phyloP scores from a whole-genome alignment of 1,140 invertebrate species.

The Ceratitis capitata region DNA sequence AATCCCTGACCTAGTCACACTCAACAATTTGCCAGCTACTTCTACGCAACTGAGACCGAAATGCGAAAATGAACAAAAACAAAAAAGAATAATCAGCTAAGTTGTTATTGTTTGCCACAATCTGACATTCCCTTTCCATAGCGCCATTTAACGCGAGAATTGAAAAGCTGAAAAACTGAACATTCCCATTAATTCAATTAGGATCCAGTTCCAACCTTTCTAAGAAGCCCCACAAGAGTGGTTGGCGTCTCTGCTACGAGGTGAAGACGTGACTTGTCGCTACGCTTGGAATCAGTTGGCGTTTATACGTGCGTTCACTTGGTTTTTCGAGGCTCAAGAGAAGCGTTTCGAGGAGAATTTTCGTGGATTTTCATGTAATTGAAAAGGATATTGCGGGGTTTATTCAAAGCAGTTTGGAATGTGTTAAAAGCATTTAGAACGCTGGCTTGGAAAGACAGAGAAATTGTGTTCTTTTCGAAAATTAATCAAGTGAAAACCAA shows the following conservation, averaged over 20 bases:
- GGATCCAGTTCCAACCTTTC: constrained; percentile 4
- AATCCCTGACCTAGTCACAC: neutral
- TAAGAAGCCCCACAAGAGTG: constrained; percentile 29
- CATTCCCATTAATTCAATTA: constrained; percentile 32
- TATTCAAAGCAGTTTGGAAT: neutral
- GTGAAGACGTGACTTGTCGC: neutral
- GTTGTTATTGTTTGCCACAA: too few relatives aligned
- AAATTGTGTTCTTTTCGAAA: too few relatives aligned
- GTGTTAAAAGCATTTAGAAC: neutral
- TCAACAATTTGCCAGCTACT: neutral
- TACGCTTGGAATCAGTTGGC: neutral
- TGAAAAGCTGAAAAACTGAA: neutral
- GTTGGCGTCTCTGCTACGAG: constrained; percentile 7
- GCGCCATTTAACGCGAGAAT: neutral
- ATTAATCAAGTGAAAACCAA: too few relatives aligned
- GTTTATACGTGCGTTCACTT: neutral
- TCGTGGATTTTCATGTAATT: neutral
- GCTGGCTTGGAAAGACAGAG: too few relatives aligned
- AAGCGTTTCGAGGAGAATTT: neutral
- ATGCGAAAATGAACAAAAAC: neutral
- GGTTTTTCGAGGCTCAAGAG: neutral
- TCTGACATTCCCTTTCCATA: neutral
- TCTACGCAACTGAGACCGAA: neutral
- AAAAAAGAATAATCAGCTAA: neutral
- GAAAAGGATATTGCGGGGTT: neutral